Evolutionary conservation across 2,888 invertebrate species (phyloP), one percentile per base, ranked within the genome.

Genomic region (Bruchidius siliquastri): DNA sequence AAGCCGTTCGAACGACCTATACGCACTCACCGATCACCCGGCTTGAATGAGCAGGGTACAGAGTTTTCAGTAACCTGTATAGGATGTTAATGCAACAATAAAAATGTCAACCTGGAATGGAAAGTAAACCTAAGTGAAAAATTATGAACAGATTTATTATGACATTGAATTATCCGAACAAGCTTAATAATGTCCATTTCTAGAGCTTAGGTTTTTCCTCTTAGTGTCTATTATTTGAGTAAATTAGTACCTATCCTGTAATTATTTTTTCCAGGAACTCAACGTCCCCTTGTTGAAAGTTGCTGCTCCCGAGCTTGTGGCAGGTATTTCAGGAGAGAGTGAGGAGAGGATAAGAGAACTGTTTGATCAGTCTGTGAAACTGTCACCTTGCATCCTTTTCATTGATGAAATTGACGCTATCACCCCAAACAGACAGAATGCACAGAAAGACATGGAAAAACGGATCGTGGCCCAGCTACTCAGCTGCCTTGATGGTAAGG

Each of bases 351-450:
- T 99, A 76, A 89, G 98, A 76, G 94, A 96, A 79, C 86, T 98
- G 20, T 99, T 99, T 87, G 94, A 96, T 67, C 91, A 93, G 83
- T 97, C 98, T 0, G 85, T 90, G 8, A 86, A 88, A 74, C 87
- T 90, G 72, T 90, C 95, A 13, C 96, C 96, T 0, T 94, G 96
- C 84, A 91, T 98, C 20, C 86, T 98, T 67, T 97, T 98, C 83
- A 93, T 99, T 77, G 99, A 99, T 87, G 98, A 99, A 88, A 95
- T 99, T 75, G 99, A 99, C 88, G 93, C 96, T n/a, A 94, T 99
- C 70, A 95, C 96, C 49, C 95, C 94, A 4, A 96, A 96, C 84
- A 89, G 97, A 82, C 93, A 96, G 74, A 93, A 93, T 81, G 96
- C 96, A 1, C 95, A 96, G 81, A 94, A 95, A 84, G 98, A 97